Base-by-base conservation (phyloP, 2,113 vertebrate genomes). In the Benitochromis conjunctus region DNA sequence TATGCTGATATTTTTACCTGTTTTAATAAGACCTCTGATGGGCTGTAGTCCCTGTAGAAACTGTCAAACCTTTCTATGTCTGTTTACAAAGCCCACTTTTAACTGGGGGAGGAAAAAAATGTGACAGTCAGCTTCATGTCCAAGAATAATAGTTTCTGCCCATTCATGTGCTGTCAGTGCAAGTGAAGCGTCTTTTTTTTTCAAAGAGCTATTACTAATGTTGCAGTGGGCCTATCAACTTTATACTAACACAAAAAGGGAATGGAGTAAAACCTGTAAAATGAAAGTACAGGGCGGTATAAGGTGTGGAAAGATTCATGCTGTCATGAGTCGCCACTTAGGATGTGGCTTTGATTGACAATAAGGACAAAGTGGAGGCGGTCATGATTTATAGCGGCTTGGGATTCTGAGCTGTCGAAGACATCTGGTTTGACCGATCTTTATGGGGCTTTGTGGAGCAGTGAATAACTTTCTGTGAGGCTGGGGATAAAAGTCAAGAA, bases 391-490 rank as follows among this genome's bases (percentile, higher is more conserved):
- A 94, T 86, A 82, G 89, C 71, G 51, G 48, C 46, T 46, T 83
- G 82, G 90, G 90, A 92, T 84, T 88, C 16, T 24, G 78, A 41
- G 69, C 77, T 82, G 69, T 13, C 66, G 82, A 3, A 84, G 82
- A 94, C 93, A 95, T 94, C 90, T 94, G 94, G 89, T 92, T 90
- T 88, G 81, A 92, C 87, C 91, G 2, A 71, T 92, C 88, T 94
- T 92, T 89, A 92, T 88, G 80, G 89, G 90, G 87, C 88, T 81
- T 89, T 66, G 71, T 4, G 74, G 89, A 87, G 82, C 91, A 91
- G 66, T 91, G 64, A 93, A 78, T 71, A 92, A 87, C 84, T 56
- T 87, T 92, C 79, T 92, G 87, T 79, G 91, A 89, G 82, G 51
- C 60, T 21, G 10, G n/a, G 83, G 58, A 85, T 89, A 83, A 92